A percentile compares a stretch with the other conserved stretches of the same genome.
These are phyloP conservation scores for Ginglymostoma cirratum DNA, from an alignment of 2,113 vertebrate genomes.

Conservation along the genomic window DNA sequence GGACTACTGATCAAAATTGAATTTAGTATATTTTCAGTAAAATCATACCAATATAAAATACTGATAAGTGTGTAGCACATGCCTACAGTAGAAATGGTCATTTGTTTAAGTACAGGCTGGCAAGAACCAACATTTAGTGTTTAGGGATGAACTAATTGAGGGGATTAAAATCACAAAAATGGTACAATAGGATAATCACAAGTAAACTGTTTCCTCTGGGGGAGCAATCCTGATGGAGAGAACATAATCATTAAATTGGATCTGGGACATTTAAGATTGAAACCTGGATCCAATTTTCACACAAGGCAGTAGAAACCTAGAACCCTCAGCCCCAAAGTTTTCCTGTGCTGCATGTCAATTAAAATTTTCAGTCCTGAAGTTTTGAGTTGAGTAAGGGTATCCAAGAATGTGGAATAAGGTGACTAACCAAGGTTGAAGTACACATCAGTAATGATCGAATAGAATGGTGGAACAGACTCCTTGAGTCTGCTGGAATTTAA, in stretches of 20 bases:
- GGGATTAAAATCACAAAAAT: not conserved
- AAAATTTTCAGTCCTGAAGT: not conserved
- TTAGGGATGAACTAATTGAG: too few species aligned
- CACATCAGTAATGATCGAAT: not conserved
- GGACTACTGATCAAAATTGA: not conserved
- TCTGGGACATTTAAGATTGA: not conserved
- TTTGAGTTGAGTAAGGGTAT: not conserved
- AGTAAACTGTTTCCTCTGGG: not conserved
- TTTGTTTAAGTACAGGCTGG: not conserved
- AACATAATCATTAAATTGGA: not conserved
- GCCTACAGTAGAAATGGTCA: not conserved
- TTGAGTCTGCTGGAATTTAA: not conserved
- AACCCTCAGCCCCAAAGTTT: not conserved
- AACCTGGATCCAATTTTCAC: not conserved
- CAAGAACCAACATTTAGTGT: too few species aligned
- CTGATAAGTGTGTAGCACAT: not conserved
- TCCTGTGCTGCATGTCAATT: not conserved
- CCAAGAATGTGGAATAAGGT: not conserved
- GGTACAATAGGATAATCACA: not conserved
- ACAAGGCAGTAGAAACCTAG: not conserved
- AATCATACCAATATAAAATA: not conserved
- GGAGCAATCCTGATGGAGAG: not conserved
- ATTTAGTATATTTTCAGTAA: not conserved
- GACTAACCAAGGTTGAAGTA: not conserved
- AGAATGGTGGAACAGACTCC: not conserved